These are phyloP conservation scores for Artemia sp. DNA, from an alignment of 2,888 invertebrate species.

Conservation along the genomic window DNA sequence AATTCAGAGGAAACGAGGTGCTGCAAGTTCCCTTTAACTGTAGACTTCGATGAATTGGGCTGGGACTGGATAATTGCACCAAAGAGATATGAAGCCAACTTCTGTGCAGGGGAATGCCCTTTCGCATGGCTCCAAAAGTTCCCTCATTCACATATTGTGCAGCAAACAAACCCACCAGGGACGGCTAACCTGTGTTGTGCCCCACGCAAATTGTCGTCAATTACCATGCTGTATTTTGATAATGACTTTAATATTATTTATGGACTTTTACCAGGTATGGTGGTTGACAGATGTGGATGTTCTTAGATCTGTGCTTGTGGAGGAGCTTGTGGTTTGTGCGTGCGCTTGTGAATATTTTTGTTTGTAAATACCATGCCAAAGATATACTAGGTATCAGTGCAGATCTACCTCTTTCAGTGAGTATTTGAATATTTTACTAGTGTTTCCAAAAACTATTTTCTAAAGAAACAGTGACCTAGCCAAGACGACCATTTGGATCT, in stretches of 20 bases:
- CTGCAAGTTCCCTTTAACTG: constrained; percentile 79
- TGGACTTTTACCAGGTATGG: constrained; percentile 79
- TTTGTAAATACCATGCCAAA: too few species aligned
- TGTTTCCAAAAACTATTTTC: too few species aligned
- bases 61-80: constrained; percentile 98
- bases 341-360: too few species aligned
- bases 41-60: constrained; percentile 85
- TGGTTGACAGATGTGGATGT: constrained; percentile 81
- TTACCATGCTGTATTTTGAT: constrained; percentile 82
- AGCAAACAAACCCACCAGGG: constrained; percentile 54
- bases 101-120: constrained; percentile 87
- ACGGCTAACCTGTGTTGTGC: constrained; percentile 81
- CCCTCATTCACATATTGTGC: constrained; percentile 71
- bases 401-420: too few species aligned
- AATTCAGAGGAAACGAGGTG: constrained; percentile 63
- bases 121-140: constrained; percentile 68
- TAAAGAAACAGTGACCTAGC: too few species aligned
- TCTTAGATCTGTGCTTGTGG: constrained; percentile 39
- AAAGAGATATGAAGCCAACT: constrained; percentile 80
- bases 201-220: constrained; percentile 67
- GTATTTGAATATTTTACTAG: too few species aligned
- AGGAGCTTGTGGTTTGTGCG: too few species aligned
- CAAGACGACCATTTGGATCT: too few species aligned
- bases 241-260: constrained; percentile 68
- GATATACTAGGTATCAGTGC: too few species aligned